phyloP scores from a whole-genome alignment of 92 coral and sea anemone species.

The Montipora capitata region DNA sequence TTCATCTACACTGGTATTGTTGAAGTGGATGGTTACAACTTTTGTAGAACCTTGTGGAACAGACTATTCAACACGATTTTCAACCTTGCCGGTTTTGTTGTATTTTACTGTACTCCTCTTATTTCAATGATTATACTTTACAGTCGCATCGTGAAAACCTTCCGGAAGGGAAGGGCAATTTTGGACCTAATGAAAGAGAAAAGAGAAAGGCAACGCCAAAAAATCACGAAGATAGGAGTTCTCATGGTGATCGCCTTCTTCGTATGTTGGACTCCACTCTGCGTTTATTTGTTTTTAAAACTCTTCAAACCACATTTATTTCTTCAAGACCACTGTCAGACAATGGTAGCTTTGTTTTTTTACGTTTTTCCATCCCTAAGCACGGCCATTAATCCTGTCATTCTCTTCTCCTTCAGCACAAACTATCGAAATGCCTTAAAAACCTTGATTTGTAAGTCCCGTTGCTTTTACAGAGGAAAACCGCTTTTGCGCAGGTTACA shows the following conservation, averaged over 20 bases:
- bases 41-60: conserved; percentile 36
- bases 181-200: not conserved
- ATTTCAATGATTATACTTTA: conserved; percentile 34
- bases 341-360: conserved; percentile 27
- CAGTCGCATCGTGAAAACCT: conserved; percentile 31
- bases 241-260: conserved; percentile 29
- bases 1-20: conserved; percentile 16
- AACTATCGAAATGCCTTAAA: conserved; percentile 74
- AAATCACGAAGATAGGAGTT: conserved; percentile 30
- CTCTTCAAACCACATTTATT: conserved; percentile 22
- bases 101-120: conserved; percentile 25
- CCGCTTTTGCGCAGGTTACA: not conserved
- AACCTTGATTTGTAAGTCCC: not conserved
- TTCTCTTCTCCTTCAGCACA: conserved; percentile 76
- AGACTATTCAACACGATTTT: not conserved
- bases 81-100: conserved; percentile 25
- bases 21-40: conserved; percentile 21
- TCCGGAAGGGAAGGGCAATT: not conserved
- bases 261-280: conserved; percentile 55
- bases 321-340: conserved; percentile 17
- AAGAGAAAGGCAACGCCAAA: conserved; percentile 36
- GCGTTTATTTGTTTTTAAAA: conserved; percentile 34
- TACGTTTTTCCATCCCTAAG: conserved; percentile 48
- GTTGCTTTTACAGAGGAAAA: not conserved
- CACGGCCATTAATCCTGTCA: conserved; percentile 69